Base-by-base conservation (phyloP, 2,888 invertebrate species). In the Acanthosoma haemorrhoidale region DNA sequence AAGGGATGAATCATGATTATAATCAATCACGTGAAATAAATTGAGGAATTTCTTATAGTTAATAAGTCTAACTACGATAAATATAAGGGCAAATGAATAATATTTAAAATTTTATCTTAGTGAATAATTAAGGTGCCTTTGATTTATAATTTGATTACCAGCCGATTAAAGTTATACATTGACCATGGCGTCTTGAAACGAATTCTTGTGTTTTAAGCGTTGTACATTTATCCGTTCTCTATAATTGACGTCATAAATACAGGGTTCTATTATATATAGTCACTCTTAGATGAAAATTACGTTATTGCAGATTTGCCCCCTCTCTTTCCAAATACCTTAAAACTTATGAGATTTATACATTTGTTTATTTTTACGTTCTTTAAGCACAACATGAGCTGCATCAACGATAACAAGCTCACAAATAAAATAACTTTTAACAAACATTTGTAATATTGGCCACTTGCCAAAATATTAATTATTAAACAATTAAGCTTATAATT, bases 281-380 rank as follows among this genome's bases (percentile, higher is more conserved):
- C 25, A 51, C 51, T 43, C 21, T 39, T 21, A 11, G 21, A 43
- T 13, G 4, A 9, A 25, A n/a, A 5, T 13, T 13, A 13, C 13
- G 13, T 25, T 25, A 51, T 25, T 51, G 51, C 51, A 51, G 51
- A n/a, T n/a, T n/a, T n/a, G 51, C 29, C 51, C 51, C 51, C 11
- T 21, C 21, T 51, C 51, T 13, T 51, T 51, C 25, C 8, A n/a
- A 51, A 51, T n/a, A 25, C 51, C 51, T 51, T n/a, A n/a, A n/a
- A 51, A 51, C 51, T 51, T 25, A 51, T 51, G 51, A 51, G 51
- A 51, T 51, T 51, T 51, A n/a, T n/a, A n/a, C n/a, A n/a, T n/a
- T n/a, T n/a, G n/a, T 51, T 51, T 25, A 25, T 51, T 25, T 25
- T 51, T 25, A 13, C 25, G n/a, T n/a, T 51, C 21, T 51, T 25